phyloP scores from a whole-genome alignment of 2,888 invertebrate species.

The Cataglyphis livida region DNA sequence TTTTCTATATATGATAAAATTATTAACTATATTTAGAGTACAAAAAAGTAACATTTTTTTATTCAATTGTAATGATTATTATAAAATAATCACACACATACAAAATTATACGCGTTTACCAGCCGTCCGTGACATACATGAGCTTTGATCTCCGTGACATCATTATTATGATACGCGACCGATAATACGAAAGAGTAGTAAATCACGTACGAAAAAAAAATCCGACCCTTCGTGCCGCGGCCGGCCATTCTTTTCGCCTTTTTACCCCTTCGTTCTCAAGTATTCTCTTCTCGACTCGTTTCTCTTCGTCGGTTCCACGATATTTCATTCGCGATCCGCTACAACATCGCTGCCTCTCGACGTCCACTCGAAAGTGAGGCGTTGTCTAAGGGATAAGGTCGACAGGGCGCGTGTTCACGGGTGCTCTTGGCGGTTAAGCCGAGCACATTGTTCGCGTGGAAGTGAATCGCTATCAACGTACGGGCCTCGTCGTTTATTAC shows the following conservation, averaged over 20 bases:
- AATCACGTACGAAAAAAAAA: conserved; percentile 19
- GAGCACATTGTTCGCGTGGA: conserved; percentile 36
- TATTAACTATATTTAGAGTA: neutral
- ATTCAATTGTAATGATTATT: neutral
- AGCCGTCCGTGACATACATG: neutral
- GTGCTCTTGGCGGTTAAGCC: conserved; percentile 34
- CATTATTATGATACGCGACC: neutral
- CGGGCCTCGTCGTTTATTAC: conserved; percentile 36
- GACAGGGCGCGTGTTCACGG: conserved; percentile 36
- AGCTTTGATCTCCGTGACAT: neutral
- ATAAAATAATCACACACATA: neutral
- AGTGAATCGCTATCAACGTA: conserved; percentile 42
- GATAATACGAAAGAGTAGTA: conserved; percentile 19
- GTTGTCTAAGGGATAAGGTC: conserved; percentile 35
- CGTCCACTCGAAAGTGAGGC: conserved; percentile 31
- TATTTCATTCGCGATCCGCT: conserved; percentile 58
- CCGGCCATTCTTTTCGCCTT: neutral
- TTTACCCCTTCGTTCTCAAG: neutral
- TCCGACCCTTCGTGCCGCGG: neutral
- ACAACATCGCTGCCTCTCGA: conserved; percentile 41
- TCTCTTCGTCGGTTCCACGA: conserved; percentile 41
- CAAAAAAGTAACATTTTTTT: neutral
- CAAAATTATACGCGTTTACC: no score
- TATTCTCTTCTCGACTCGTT: conserved; percentile 41
- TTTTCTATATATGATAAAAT: neutral